phyloP scores from a whole-genome alignment of 2,888 invertebrate species.

The Malacosoma neustria region DNA sequence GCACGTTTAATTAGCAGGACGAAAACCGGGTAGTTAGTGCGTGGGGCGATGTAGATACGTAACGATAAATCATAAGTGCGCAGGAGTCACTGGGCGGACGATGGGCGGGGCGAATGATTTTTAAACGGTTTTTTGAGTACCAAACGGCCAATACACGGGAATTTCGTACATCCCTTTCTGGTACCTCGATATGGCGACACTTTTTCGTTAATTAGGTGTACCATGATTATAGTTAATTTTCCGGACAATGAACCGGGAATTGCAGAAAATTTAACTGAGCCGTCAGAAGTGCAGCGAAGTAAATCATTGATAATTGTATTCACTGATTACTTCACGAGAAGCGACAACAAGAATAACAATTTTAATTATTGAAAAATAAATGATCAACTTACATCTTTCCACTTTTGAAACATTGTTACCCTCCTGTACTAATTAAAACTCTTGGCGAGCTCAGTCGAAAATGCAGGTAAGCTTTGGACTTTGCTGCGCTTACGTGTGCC shows the following conservation, averaged over 20 bases:
- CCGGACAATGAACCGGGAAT: conserved; percentile 36
- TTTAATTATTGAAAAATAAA: neutral
- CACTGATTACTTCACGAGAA: neutral
- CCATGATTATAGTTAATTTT: conserved; percentile 59
- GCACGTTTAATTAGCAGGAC: conserved; percentile 62
- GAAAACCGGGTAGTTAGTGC: conserved; percentile 63
- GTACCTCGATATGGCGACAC: conserved; percentile 56
- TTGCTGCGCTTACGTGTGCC: conserved; percentile 43
- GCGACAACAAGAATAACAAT: neutral
- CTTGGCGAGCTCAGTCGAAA: conserved; percentile 27
- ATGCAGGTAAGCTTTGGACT: conserved; percentile 39
- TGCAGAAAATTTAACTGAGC: neutral
- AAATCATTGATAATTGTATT: neutral
- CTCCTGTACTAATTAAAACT: conserved; percentile 65
- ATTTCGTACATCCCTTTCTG: conserved; percentile 64
- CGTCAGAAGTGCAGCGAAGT: neutral
- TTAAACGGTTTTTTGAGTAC: conserved; percentile 72
- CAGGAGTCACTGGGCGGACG: conserved; percentile 60
- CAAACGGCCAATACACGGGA: conserved; percentile 60
- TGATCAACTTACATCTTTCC: neutral
- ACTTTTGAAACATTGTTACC: conserved; percentile 43
- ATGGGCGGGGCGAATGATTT: conserved; percentile 69
- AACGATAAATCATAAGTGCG: conserved; percentile 72
- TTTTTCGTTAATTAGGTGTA: conserved; percentile 69
- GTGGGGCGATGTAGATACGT: conserved; percentile 66